These are phyloP conservation scores for Eupeodes corollae DNA, from an alignment of 1,140 invertebrate genomes.

Conservation along the genomic window DNA sequence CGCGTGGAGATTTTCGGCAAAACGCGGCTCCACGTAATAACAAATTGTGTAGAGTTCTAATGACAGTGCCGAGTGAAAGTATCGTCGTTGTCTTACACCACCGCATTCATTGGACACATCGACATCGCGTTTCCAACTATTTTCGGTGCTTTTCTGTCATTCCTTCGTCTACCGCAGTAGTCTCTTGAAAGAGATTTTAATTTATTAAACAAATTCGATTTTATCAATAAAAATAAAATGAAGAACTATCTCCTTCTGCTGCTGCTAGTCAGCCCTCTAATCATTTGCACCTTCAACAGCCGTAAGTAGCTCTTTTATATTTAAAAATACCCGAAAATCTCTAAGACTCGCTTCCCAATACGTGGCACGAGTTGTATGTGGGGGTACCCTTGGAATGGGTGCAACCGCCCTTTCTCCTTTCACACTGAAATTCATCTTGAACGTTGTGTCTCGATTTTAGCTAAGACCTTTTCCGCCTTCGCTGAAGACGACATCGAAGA, in stretches of 20 bases:
- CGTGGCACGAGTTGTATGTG: background rate
- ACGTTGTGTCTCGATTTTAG: slow-evolving; percentile 37
- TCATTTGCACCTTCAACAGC: slow-evolving; percentile 43
- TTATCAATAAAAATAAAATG: slow-evolving; percentile 38
- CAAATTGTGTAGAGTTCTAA: slow-evolving; percentile 3
- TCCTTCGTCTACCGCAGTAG: background rate
- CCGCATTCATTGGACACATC: slow-evolving; percentile 10
- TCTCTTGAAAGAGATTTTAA: background rate
- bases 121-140: background rate
- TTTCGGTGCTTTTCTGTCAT: background rate
- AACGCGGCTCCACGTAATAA: slow-evolving; percentile 31
- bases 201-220: slow-evolving; percentile 6
- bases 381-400: slow-evolving; percentile 11
- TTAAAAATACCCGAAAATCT: background rate
- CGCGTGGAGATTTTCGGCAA: background rate
- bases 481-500: slow-evolving; percentile 69
- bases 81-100: slow-evolving; percentile 14
- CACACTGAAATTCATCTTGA: background rate
- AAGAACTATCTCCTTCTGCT: slow-evolving; percentile 44
- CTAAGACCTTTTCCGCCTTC: slow-evolving; percentile 48
- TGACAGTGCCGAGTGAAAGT: slow-evolving; percentile 24
- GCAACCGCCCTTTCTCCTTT: no score
- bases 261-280: slow-evolving; percentile 43
- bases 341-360: background rate
- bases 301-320: slow-evolving; percentile 39